phyloP scores from a whole-genome alignment of 2,797 vertebrate species.

The Mus minutoides region DNA sequence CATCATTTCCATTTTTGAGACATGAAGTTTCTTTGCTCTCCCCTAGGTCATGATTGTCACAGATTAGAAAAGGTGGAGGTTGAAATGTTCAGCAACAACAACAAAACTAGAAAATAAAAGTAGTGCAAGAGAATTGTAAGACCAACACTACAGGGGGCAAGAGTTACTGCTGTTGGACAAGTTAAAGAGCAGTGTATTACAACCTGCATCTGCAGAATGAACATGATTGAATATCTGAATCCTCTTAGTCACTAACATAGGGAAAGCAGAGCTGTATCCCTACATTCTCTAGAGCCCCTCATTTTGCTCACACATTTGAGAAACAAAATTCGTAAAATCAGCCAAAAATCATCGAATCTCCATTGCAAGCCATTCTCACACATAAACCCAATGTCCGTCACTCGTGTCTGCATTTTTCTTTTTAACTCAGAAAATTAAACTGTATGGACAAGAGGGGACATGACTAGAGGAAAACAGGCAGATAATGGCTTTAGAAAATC shows the following conservation, averaged over 20 bases:
- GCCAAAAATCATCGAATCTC: background rate
- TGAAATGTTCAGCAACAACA: background rate
- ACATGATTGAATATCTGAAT: background rate
- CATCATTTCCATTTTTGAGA: background rate
- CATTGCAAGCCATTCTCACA: background rate
- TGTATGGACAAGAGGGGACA: background rate
- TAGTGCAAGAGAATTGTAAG: background rate
- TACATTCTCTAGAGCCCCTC: background rate
- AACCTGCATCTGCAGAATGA: background rate
- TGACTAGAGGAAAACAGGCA: background rate
- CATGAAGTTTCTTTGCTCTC: background rate
- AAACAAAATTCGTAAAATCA: conserved; percentile 8
- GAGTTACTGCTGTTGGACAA: background rate
- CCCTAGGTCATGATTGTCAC: background rate
- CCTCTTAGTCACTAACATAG: background rate
- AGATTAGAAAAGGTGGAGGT: background rate
- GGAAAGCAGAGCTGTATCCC: background rate
- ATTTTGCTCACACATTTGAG: background rate
- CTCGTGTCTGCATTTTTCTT: background rate
- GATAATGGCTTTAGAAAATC: background rate
- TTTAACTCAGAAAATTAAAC: conserved; percentile 45
- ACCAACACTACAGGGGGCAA: background rate
- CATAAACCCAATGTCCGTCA: background rate
- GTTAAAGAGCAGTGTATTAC: background rate
- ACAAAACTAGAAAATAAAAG: conserved; percentile 14